phyloP scores from a whole-genome alignment of 2,888 invertebrate species.

The Clostera curtula region DNA sequence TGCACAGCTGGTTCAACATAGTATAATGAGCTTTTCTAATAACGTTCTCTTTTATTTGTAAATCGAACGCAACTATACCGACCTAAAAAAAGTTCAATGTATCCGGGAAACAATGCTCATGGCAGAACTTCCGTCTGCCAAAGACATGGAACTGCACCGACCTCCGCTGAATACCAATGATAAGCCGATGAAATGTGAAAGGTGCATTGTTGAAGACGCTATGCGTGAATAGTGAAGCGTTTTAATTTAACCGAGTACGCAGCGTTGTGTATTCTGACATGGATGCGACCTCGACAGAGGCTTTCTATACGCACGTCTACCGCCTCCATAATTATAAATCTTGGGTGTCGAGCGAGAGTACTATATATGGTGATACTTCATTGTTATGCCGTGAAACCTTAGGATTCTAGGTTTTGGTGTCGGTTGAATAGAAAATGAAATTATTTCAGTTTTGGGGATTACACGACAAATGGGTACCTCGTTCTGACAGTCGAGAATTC shows the following conservation, averaged over 20 bases:
- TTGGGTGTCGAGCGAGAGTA: conserved; percentile 18
- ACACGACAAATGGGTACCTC: not conserved
- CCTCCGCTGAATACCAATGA: conserved; percentile 45
- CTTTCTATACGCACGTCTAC: conserved; percentile 29
- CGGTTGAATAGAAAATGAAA: conserved; percentile 2
- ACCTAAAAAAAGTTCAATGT: conserved; percentile 58
- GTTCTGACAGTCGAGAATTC: too few relatives aligned
- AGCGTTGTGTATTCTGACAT: conserved; percentile 22
- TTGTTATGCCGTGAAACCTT: conserved; percentile 4
- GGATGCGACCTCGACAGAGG: conserved; percentile 21
- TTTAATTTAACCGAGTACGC: conserved; percentile 12
- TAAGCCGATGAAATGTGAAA: conserved; percentile 27
- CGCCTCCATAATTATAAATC: conserved; percentile 22
- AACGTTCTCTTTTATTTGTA: conserved; percentile 11
- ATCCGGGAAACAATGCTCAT: conserved; percentile 53
- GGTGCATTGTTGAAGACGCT: conserved; percentile 5
- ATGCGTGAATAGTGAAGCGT: conserved; percentile 6
- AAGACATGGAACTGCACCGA: conserved; percentile 37
- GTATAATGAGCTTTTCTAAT: conserved; percentile 17
- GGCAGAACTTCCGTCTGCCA: conserved; percentile 48
- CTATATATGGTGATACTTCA: conserved; percentile 20
- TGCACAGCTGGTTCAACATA: conserved; percentile 22
- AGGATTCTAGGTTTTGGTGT: conserved; percentile 1
- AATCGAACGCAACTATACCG: conserved; percentile 25
- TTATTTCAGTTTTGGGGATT: not conserved